Base-by-base conservation (phyloP, 2,888 invertebrate species). In the Microchrysa polita region DNA sequence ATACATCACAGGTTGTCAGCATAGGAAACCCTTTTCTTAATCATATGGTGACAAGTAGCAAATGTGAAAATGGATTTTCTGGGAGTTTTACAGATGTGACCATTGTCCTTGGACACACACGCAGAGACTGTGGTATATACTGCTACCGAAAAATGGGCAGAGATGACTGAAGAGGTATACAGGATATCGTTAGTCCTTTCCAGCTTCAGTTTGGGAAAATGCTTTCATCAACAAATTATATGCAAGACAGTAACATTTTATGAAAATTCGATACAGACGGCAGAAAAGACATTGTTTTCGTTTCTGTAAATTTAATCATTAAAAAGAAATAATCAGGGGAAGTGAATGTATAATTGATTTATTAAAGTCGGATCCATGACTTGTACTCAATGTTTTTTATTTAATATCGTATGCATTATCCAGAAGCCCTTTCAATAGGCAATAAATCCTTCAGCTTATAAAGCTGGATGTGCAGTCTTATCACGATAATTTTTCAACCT, bases 61-160 rank as follows among this genome's bases (percentile, higher is more conserved):
- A 79, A 79, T n/a, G n/a, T n/a, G n/a, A n/a, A n/a, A n/a, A n/a
- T 79, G 78, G 78, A 79, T 79, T 78, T 79, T 78, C 78, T 78
- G 78, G 78, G 77, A 79, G 77, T 77, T 76, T 77, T 74, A 73
- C 76, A 76, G 76, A 76, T 76, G 76, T 76, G 76, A 71, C 76
- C 74, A 76, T 52, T 55, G 65, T 27, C 42, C 63, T 7, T 18
- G 63, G 52, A 73, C 63, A 63, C 5, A 10, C 44, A 69, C 34
- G 67, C 44, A 72, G 63, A 61, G 53, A 34, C 27, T 44, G 61
- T 20, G 34, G 55, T 67, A 40, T 27, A 61, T 44, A 63, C 5
- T 48, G 7, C 27, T 7, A 34, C 7, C 27, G 4, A 34, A 34
- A 55, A 55, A 12, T 44, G 52, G 57, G 42, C 59, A 48, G 48